These are phyloP conservation scores for Antechinus flavipes DNA, from an alignment of 2,113 vertebrate genomes.

Conservation along the genomic window DNA sequence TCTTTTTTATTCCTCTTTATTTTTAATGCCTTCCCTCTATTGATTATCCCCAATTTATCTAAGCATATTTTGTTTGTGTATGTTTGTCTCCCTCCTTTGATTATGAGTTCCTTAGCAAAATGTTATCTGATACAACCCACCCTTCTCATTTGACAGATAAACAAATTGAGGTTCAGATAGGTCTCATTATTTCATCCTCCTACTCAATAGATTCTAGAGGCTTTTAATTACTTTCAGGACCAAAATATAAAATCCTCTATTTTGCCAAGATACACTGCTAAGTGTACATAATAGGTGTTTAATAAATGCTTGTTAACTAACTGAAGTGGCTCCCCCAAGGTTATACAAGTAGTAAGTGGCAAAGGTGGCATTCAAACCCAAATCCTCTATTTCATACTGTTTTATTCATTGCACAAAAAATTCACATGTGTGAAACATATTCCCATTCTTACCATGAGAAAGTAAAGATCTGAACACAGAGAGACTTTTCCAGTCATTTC, in stretches of 20 bases:
- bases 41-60: background rate
- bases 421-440: background rate
- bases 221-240: background rate
- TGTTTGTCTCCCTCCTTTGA: background rate
- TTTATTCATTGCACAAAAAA: background rate
- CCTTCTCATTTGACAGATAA: background rate
- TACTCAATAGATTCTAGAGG: background rate
- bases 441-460: constrained; percentile 9
- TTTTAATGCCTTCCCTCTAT: background rate
- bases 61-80: background rate
- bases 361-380: background rate
- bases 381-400: background rate
- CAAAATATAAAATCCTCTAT: background rate
- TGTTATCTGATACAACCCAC: background rate
- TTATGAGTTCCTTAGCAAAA: background rate
- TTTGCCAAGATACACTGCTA: background rate
- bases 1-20: background rate
- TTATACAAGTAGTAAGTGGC: background rate
- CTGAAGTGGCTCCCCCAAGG: background rate
- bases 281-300: background rate
- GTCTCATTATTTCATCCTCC: background rate
- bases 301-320: background rate
- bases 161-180: background rate
- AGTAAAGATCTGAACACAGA: background rate
- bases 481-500: background rate